Percentiles rank a stretch among this genome's conserved stretches.
phyloP scores from a whole-genome alignment of 2,113 vertebrate species.

The Toxostoma redivivum region DNA sequence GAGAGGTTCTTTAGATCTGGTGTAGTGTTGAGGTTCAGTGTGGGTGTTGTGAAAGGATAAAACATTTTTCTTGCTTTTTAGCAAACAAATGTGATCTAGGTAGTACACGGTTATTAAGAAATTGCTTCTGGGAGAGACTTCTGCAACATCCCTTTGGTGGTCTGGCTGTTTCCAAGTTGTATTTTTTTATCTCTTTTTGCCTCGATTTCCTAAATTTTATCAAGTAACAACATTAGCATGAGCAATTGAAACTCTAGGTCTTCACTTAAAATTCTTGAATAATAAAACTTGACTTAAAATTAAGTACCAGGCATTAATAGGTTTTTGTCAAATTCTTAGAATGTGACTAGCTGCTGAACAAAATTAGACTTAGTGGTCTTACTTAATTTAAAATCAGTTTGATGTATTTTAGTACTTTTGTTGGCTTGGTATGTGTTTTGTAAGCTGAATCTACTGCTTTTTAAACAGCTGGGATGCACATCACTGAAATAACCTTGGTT shows the following conservation, averaged over 20 bases:
- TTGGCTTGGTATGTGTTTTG: background rate
- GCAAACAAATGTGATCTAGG: background rate
- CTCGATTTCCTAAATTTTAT: background rate
- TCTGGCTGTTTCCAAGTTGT: background rate
- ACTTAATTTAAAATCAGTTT: background rate
- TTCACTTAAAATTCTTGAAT: background rate
- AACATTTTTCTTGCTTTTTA: background rate
- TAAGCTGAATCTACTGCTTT: background rate
- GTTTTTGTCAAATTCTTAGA: background rate
- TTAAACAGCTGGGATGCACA: background rate
- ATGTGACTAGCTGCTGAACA: background rate
- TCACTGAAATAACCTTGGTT: background rate
- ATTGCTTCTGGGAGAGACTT: background rate
- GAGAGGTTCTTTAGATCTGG: background rate
- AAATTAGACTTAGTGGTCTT: background rate
- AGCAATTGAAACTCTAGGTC: background rate
- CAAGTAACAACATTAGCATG: background rate
- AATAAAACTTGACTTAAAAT: background rate
- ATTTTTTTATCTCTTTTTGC: background rate
- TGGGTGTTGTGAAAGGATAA: background rate
- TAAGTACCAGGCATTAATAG: background rate
- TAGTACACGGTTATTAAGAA: background rate
- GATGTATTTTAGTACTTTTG: background rate
- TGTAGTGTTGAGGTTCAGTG: rapidly evolving
- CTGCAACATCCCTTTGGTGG: background rate